Evolutionary conservation across 2,113 vertebrate species (phyloP).

Genomic region (Mirza zaza): DNA sequence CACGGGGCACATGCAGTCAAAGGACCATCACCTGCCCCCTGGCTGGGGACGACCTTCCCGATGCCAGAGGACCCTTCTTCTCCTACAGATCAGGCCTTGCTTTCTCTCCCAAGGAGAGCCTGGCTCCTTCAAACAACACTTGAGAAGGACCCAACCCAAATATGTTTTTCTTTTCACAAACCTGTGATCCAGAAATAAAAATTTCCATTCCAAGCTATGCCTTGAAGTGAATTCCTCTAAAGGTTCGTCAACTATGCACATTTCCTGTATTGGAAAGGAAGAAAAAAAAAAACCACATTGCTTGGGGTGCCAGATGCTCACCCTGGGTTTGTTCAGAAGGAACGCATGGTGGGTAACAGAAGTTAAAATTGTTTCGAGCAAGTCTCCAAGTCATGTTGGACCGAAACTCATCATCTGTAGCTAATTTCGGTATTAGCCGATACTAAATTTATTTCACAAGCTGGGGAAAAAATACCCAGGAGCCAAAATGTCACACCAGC

Average conservation of each 20-base stretch:
- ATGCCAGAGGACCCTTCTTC: neutral
- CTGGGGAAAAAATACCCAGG: slow-evolving; percentile 48
- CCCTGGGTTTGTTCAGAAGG: slow-evolving; percentile 51
- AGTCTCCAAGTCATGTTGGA: slow-evolving; percentile 23
- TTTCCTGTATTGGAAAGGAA: slow-evolving; percentile 84
- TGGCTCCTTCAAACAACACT: slow-evolving; percentile 30
- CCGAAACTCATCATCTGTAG: slow-evolving; percentile 20
- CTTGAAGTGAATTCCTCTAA: slow-evolving; percentile 90
- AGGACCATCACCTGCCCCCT: neutral
- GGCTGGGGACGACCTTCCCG: neutral
- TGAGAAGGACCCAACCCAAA: slow-evolving; percentile 57
- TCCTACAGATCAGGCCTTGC: neutral
- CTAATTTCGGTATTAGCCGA: slow-evolving; percentile 61
- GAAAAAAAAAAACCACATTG: neutral
- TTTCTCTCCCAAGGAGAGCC: neutral
- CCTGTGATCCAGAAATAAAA: slow-evolving; percentile 91
- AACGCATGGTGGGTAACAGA: neutral
- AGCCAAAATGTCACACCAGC: slow-evolving; percentile 40
- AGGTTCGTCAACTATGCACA: slow-evolving; percentile 88
- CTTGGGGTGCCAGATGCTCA: slow-evolving; percentile 21
- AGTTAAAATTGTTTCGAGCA: slow-evolving; percentile 28
- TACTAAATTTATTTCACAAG: slow-evolving; percentile 66
- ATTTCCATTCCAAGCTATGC: slow-evolving; percentile 91
- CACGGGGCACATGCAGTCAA: rapidly evolving
- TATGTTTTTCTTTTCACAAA: slow-evolving; percentile 79